Conservation (phyloP, 2,113 vertebrate genomes). For the Hippotragus niger region DNA sequence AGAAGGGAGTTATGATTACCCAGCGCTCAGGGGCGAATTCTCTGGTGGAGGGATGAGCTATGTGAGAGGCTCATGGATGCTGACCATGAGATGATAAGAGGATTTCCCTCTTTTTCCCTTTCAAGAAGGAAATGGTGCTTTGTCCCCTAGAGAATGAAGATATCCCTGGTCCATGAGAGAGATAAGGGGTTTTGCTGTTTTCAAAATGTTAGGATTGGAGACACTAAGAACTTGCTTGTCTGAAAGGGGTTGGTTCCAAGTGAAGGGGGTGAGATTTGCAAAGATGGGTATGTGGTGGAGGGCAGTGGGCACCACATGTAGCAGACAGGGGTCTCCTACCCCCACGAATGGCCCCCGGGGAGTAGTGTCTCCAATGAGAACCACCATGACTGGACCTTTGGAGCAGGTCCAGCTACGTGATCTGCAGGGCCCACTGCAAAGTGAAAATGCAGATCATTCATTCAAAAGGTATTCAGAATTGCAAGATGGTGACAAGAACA, state of each 20-base stretch:
- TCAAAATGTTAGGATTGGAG: not conserved
- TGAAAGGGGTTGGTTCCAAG: not conserved
- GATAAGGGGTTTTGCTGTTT: not conserved
- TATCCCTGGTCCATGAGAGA: not conserved
- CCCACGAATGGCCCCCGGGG: fast-evolving
- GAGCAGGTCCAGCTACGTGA: not conserved
- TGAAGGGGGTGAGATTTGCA: not conserved
- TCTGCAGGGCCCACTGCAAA: not conserved
- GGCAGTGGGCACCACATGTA: not conserved
- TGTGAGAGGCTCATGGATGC: not conserved
- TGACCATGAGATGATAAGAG: not conserved
- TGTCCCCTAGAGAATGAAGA: not conserved
- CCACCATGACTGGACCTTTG: not conserved
- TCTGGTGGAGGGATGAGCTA: not conserved
- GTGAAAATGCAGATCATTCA: not conserved
- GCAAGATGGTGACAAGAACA: not conserved
- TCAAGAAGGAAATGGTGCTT: not conserved
- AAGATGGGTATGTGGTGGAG: not conserved
- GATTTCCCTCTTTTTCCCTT: not conserved
- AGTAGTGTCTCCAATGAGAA: not conserved
- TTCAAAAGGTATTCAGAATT: not conserved
- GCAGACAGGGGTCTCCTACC: not conserved
- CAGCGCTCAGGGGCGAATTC: not conserved
- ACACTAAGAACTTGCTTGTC: not conserved
- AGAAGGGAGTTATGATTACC: not conserved